phyloP scores from a whole-genome alignment of 2,113 vertebrate genomes.

The Zosterops japonicus region DNA sequence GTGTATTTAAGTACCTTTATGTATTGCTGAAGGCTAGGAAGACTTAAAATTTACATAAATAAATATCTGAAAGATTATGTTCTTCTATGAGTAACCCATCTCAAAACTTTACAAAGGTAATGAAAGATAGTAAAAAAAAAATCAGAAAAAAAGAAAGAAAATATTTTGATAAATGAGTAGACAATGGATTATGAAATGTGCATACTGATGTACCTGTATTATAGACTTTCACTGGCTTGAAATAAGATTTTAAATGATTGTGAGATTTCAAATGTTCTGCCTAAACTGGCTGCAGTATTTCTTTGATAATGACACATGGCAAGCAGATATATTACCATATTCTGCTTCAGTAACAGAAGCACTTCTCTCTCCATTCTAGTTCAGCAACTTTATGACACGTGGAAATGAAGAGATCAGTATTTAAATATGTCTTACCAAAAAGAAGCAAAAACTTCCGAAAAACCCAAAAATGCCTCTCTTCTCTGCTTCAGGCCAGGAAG shows the following conservation, averaged over 20 bases:
- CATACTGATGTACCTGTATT: neutral
- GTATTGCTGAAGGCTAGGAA: neutral
- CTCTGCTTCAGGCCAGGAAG: neutral
- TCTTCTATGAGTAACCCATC: neutral
- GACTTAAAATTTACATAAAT: neutral
- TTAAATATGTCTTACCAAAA: neutral
- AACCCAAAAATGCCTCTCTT: neutral
- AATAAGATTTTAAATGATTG: neutral
- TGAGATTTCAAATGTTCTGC: neutral
- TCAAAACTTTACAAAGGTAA: neutral
- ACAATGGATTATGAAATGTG: neutral
- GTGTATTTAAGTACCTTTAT: neutral
- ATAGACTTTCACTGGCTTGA: neutral
- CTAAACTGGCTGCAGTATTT: neutral
- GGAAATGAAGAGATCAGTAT: neutral
- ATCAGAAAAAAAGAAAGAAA: neutral
- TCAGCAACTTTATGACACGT: neutral
- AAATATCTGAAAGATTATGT: neutral
- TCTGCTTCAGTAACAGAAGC: neutral
- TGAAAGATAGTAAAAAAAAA: neutral
- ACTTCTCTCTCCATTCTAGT: neutral
- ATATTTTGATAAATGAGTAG: neutral
- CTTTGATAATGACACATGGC: neutral
- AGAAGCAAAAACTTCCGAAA: neutral
- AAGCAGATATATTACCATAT: neutral